Evolutionary conservation across 2,113 vertebrate species (phyloP), one percentile per base, ranked within the genome.

Genomic region (Salvelinus alpinus): DNA sequence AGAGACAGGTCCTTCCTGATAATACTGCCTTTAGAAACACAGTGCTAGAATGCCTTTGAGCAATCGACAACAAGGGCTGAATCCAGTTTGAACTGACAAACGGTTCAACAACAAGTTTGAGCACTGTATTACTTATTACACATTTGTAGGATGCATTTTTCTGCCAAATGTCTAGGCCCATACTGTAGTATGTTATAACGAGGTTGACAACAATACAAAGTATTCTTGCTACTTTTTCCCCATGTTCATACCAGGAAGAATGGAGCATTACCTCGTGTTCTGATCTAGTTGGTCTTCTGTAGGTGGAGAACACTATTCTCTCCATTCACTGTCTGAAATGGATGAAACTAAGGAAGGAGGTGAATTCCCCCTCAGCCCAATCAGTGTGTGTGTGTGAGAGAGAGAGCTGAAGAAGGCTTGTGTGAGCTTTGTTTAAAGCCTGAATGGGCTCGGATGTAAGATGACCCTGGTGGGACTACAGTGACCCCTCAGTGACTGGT

Each of bases 401-500:
- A 7, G 31, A 34, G 16, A 54, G 16, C 16, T 18, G 51, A 54
- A 54, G 51, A 4, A 54, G 59, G n/a, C n/a, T 1, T 62, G 59
- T 62, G 59, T 62, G 59, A 24, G 59, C n/a, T 62, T 8, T 22
- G 20, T 62, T 44, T 44, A 62, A 62, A n/a, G 8, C n/a, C 59
- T 22, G 59, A 62, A n/a, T 62, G n/a, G 59, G 59, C 20, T 62
- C 1, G 3, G 51, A 18, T 54, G 89, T 89, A 89, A 90, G 64
- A 24, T 38, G 47, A 89, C 75, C 82, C 88, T 70, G 77, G 88
- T 90, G 86, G 86, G 88, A 89, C 31, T 75, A 27, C 13, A 77
- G 77, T 87, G 86, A 88, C 88, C 89, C 82, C 66, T 51, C 11
- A 76, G 70, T 84, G 85, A 71, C 80, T 70, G 84, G 84, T 82